These are phyloP conservation scores for Malurus melanocephalus DNA, from an alignment of 2,113 vertebrate genomes.

Conservation along the genomic window DNA sequence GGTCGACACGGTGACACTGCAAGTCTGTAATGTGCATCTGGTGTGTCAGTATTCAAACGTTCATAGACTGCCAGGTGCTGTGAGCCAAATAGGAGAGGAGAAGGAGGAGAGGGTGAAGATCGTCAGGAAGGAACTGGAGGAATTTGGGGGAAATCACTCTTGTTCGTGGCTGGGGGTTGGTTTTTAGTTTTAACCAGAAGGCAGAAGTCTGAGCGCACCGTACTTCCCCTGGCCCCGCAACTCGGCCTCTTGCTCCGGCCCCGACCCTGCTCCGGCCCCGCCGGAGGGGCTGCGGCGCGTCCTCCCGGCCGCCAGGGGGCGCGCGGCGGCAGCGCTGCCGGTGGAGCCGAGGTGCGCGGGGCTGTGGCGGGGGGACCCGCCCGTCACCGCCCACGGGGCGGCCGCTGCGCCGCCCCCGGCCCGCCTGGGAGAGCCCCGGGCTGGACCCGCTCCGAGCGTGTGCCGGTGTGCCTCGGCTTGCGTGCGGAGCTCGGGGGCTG, in stretches of 20 bases:
- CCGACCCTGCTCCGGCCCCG: fast-evolving
- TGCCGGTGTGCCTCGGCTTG: neutral
- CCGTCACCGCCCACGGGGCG: no score
- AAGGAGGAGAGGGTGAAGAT: no score
- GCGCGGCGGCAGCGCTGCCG: neutral
- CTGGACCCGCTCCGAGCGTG: fast-evolving
- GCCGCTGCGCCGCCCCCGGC: neutral
- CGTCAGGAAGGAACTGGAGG: neutral
- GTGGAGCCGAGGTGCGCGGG: neutral
- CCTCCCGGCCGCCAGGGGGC: neutral
- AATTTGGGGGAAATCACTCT: neutral
- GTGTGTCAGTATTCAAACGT: fast-evolving
- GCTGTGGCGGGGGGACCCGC: neutral
- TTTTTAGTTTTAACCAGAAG: neutral
- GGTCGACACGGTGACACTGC: fast-evolving
- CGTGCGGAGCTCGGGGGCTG: neutral
- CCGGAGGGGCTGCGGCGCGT: neutral
- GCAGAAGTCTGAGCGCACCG: fast-evolving
- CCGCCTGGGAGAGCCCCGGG: fast-evolving
- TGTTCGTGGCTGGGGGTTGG: neutral
- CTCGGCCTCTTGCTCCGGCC: fast-evolving
- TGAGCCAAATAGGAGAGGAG: neutral
- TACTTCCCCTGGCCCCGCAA: fast-evolving
- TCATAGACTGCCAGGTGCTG: neutral
- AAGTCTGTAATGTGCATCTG: fast-evolving